Evolutionary conservation across 1,140 invertebrate species (phyloP).

Genomic region (Aphaenogaster ashmeadi): DNA sequence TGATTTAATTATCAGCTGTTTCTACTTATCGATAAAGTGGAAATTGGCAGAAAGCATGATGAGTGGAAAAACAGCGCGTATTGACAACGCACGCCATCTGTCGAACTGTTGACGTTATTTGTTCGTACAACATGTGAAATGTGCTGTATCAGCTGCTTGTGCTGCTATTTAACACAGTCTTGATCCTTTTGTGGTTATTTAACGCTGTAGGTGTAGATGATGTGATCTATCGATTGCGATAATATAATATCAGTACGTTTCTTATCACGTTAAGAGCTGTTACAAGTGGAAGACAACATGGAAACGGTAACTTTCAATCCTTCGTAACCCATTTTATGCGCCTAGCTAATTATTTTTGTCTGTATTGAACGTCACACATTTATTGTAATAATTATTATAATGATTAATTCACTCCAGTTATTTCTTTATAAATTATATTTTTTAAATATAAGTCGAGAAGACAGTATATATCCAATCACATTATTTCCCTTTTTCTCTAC

Average conservation of each 20-base stretch:
- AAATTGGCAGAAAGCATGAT: not conserved
- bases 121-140: not conserved
- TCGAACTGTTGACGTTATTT: not conserved
- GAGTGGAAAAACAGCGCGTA: not conserved
- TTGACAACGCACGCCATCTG: slow-evolving; percentile 18
- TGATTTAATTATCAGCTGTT: not conserved
- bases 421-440: slow-evolving; percentile 18
- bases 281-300: not conserved
- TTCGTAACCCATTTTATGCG: not conserved
- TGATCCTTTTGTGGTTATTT: not conserved
- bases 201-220: slow-evolving; percentile 12
- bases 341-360: not conserved
- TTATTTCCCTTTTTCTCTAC: not conserved
- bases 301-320: slow-evolving; percentile 1
- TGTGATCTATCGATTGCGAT: not conserved
- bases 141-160: not conserved
- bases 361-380: not conserved
- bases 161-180: not conserved
- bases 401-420: slow-evolving; percentile 32
- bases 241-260: not conserved
- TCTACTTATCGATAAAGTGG: slow-evolving; percentile 11
- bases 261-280: not conserved
- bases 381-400: slow-evolving; percentile 37
- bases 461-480: not conserved
- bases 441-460: not conserved